These are phyloP conservation scores for Ailuropoda melanoleuca DNA, from an alignment of 2,113 vertebrate species.

Conservation along the genomic window DNA sequence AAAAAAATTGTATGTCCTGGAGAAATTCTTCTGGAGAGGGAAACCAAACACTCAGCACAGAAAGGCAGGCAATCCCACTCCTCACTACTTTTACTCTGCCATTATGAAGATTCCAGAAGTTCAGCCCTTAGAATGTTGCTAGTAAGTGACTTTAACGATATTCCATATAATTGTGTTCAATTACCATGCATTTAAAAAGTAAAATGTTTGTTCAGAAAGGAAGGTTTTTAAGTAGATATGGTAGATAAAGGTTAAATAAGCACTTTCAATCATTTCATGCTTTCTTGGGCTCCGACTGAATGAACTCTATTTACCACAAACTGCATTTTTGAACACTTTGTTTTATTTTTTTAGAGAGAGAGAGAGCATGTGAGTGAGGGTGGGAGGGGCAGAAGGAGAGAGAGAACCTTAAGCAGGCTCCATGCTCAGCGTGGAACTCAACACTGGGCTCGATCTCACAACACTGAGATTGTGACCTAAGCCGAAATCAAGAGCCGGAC, in stretches of 20 bases:
- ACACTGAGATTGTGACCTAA: background rate
- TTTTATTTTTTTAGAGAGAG: background rate
- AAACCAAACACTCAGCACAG: background rate
- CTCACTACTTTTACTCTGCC: background rate
- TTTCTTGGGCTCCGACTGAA: background rate
- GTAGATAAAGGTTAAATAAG: background rate
- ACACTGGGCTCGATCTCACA: background rate
- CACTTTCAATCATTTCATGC: background rate
- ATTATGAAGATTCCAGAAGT: background rate
- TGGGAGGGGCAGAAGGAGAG: background rate
- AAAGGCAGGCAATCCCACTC: background rate
- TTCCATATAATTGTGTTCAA: background rate
- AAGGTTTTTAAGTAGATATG: background rate
- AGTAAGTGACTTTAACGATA: background rate
- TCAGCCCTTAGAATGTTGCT: background rate
- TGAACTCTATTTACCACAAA: background rate
- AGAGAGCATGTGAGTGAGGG: background rate
- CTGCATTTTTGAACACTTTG: background rate
- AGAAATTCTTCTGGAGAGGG: background rate
- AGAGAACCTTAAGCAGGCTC: background rate
- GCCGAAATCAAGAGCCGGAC: background rate
- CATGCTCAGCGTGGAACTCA: background rate
- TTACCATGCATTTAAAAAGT: background rate
- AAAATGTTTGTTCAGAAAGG: background rate
- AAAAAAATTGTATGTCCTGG: background rate